Conservation (phyloP, 2,888 invertebrate species). For the Argyresthia goedartella region DNA sequence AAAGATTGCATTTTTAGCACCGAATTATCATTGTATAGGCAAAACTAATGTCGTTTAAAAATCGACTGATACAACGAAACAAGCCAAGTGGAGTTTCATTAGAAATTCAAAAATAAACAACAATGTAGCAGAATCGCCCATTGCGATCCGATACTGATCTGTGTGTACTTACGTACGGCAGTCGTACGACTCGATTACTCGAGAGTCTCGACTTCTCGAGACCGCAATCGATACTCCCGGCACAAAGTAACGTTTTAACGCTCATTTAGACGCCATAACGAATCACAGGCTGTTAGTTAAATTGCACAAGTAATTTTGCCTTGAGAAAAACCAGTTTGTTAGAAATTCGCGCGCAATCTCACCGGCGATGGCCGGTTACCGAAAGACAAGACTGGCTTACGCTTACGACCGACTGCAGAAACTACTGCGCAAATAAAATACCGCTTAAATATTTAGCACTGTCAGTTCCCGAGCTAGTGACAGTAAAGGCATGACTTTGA, state of each 20-base stretch:
- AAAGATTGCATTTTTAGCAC: no score
- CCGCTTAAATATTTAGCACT: no score
- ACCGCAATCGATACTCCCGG: slow-evolving; percentile 26
- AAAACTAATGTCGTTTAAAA: no score
- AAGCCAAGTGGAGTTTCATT: no score
- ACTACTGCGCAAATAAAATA: slow-evolving; percentile 9
- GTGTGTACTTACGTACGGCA: no score
- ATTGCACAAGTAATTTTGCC: slow-evolving; percentile 39
- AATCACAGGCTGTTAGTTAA: slow-evolving; percentile 46
- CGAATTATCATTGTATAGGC: no score
- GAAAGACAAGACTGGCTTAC: neutral
- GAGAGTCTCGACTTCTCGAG: neutral
- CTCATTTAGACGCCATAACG: slow-evolving; percentile 35
- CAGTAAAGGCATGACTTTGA: no score
- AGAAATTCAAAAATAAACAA: neutral
- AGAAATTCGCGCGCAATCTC: slow-evolving; percentile 39
- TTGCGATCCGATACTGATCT: slow-evolving; percentile 1
- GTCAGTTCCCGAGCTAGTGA: no score
- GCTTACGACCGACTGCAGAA: slow-evolving; percentile 21
- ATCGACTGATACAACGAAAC: no score
- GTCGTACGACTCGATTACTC: no score
- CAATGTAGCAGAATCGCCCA: slow-evolving; percentile 16
- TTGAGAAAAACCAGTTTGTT: slow-evolving; percentile 37
- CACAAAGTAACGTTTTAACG: slow-evolving; percentile 40
- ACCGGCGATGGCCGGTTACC: slow-evolving; percentile 17